Conservation (phyloP, 2,888 invertebrate species). For the Scaptomyza reducta region DNA sequence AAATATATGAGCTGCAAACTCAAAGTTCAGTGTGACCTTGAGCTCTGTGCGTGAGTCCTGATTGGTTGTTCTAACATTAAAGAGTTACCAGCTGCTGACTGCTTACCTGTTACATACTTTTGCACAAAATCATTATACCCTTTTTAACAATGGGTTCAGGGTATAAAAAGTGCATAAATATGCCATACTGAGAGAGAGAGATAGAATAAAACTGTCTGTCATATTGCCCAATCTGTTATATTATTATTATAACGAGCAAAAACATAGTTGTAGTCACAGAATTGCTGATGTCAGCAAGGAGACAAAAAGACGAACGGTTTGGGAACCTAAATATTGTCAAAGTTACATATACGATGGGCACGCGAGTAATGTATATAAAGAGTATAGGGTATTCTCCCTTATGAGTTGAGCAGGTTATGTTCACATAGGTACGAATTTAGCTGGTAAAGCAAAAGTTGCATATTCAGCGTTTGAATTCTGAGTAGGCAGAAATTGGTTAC, state of each 20-base stretch:
- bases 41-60: too few relatives aligned
- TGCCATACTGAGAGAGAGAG: not conserved
- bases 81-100: too few relatives aligned
- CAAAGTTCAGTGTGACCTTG: too few relatives aligned
- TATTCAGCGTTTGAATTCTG: not conserved
- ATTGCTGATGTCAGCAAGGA: conserved; percentile 55
- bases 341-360: conserved; percentile 9
- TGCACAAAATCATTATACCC: too few relatives aligned
- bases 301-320: conserved; percentile 39
- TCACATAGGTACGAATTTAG: conserved; percentile 20
- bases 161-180: not conserved
- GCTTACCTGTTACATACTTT: too few relatives aligned
- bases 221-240: conserved; percentile 20
- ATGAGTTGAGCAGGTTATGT: conserved; percentile 35
- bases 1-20: too few relatives aligned
- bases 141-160: too few relatives aligned
- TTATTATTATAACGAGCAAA: conserved; percentile 26
- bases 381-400: not conserved
- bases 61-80: too few relatives aligned
- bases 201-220: not conserved
- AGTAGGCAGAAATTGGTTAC: not conserved
- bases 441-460: not conserved
- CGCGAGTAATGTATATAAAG: conserved; percentile 29
- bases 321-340: conserved; percentile 25
- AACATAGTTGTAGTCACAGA: conserved; percentile 25